Percentiles rank a stretch among this genome's conserved stretches.
Conservation (phyloP, 2,797 vertebrate genomes). For the Malacoraja senta region DNA sequence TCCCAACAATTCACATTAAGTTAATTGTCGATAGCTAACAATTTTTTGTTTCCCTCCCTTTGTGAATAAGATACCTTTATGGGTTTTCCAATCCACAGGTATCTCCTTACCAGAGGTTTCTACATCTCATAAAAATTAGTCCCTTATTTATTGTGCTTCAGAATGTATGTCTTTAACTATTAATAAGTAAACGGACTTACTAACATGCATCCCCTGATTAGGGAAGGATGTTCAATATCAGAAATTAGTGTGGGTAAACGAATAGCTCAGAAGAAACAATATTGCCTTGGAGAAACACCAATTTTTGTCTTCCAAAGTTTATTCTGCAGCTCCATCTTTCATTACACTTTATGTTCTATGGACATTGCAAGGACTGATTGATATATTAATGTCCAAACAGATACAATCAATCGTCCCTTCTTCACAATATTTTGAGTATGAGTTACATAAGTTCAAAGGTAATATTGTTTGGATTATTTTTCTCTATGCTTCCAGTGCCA, state of each 20-base stretch:
- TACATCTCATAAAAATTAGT: neutral
- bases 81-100: too few species aligned
- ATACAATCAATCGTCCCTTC: neutral
- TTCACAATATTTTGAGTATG: neutral
- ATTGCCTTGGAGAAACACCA: neutral
- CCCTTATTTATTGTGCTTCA: neutral
- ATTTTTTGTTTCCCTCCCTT: too few species aligned
- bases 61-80: too few species aligned
- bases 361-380: neutral
- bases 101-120: too few species aligned
- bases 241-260: neutral
- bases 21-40: too few species aligned
- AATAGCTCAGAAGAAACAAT: neutral
- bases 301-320: neutral
- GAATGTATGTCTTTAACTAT: neutral
- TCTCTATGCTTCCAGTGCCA: neutral
- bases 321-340: neutral
- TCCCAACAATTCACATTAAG: too few species aligned
- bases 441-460: neutral
- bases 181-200: neutral
- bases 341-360: neutral
- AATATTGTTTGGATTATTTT: neutral
- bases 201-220: neutral
- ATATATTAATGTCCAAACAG: neutral
- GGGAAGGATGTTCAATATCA: neutral